A percentile compares a stretch with the other conserved stretches of the same genome.
phyloP scores from a whole-genome alignment of 92 coral and sea anemone genomes.

The Blastomussa wellsi region DNA sequence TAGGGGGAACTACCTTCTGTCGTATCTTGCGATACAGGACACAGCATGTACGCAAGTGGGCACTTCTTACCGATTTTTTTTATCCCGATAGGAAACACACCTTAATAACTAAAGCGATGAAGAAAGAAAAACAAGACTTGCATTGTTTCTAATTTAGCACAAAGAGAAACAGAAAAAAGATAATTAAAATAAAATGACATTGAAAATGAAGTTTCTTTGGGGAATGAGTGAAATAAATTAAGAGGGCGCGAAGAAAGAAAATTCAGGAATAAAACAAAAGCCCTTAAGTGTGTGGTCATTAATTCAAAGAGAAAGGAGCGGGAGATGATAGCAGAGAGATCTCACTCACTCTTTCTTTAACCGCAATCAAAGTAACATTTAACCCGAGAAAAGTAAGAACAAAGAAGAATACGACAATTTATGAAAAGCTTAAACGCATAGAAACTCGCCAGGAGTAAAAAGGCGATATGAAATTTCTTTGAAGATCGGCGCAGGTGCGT shows the following conservation, averaged over 20 bases:
- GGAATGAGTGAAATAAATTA: background rate
- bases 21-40: slow-evolving; percentile 19
- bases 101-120: background rate
- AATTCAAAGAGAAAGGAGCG: background rate
- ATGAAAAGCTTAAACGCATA: background rate
- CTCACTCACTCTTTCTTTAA: background rate
- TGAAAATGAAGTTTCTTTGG: background rate
- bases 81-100: slow-evolving; percentile 16
- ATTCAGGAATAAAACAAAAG: background rate
- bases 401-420: slow-evolving; percentile 1
- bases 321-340: background rate
- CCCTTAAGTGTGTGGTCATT: background rate
- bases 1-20: slow-evolving; percentile 20
- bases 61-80: slow-evolving; percentile 11
- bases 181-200: background rate
- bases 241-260: background rate
- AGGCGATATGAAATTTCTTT: slow-evolving; percentile 33
- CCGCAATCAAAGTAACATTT: background rate
- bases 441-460: slow-evolving; percentile 34
- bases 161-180: background rate
- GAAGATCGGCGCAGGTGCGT: slow-evolving; percentile 25
- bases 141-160: background rate
- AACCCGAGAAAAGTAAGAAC: background rate
- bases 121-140: slow-evolving; percentile 1
- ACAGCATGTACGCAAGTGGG: slow-evolving; percentile 14